A percentile compares a stretch with the other conserved stretches of the same genome.
Conservation (phyloP, 2,797 vertebrate genomes). For the Typhlichthys eigenmanni region DNA sequence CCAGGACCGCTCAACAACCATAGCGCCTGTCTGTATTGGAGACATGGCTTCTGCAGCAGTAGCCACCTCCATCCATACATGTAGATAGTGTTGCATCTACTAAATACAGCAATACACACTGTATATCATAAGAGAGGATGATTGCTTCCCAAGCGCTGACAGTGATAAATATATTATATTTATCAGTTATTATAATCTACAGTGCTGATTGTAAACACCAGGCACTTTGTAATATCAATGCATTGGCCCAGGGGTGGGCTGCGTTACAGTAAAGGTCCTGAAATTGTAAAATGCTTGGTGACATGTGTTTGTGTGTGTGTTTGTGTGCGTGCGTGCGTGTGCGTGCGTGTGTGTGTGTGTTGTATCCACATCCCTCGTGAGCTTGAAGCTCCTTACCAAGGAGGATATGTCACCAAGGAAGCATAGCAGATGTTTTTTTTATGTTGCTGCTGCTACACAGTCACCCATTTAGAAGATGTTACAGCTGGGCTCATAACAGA, state of each 20-base stretch:
- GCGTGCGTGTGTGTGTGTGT: constrained; percentile 6
- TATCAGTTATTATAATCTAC: no score
- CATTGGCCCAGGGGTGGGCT: no score
- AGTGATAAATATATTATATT: constrained; percentile 14
- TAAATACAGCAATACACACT: background rate
- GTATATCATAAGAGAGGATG: background rate
- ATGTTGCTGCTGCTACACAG: no score
- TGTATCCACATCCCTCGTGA: background rate
- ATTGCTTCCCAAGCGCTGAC: background rate
- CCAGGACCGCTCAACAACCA: no score
- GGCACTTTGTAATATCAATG: background rate
- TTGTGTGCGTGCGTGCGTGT: background rate
- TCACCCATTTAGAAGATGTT: no score
- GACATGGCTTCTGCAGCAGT: no score
- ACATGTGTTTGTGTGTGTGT: constrained; percentile 25
- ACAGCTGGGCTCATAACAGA: no score
- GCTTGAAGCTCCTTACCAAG: no score
- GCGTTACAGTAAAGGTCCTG: constrained; percentile 42
- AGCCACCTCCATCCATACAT: no score
- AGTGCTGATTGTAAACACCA: constrained; percentile 3
- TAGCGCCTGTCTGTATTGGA: no score
- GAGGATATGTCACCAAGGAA: background rate
- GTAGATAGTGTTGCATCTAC: background rate
- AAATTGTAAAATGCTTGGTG: constrained; percentile 60
- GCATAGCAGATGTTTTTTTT: no score